Conservation (phyloP, 2,113 vertebrate species). For the Oncorhynchus masou region DNA sequence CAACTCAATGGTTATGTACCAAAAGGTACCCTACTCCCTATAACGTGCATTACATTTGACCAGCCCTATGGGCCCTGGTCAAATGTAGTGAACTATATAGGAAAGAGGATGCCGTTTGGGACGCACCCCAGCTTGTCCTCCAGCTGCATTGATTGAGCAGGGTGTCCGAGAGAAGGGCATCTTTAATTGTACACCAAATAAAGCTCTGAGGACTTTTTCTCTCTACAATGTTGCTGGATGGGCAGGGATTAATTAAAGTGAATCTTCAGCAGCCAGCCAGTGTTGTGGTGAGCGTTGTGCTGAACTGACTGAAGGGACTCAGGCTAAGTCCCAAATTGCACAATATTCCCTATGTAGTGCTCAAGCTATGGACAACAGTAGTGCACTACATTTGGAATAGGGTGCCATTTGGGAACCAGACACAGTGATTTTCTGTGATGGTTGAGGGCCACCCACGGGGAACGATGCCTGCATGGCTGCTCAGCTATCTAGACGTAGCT, state of each 20-base stretch:
- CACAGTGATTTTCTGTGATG: slow-evolving; percentile 58
- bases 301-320: slow-evolving; percentile 40
- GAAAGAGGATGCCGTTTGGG: too few relatives aligned
- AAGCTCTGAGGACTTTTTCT: slow-evolving; percentile 38
- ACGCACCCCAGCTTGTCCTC: slow-evolving; percentile 6
- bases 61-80: too few relatives aligned
- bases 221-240: slow-evolving; percentile 25
- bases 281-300: too few relatives aligned
- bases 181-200: slow-evolving; percentile 58
- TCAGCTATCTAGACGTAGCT: slow-evolving; percentile 13
- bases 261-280: slow-evolving; percentile 42
- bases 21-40: not conserved
- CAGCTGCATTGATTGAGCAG: slow-evolving; percentile 39
- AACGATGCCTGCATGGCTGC: slow-evolving; percentile 5
- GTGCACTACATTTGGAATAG: too few relatives aligned
- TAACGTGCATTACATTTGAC: too few relatives aligned
- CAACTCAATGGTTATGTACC: not conserved
- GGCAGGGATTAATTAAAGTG: slow-evolving; percentile 63
- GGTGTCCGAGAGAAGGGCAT: slow-evolving; percentile 48
- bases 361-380: too few relatives aligned
- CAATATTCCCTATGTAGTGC: too few relatives aligned
- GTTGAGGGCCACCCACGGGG: slow-evolving; percentile 31
- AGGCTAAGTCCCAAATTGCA: too few relatives aligned
- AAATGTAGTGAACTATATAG: too few relatives aligned
- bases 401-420: slow-evolving; percentile 11